Percentiles rank a stretch among this genome's conserved stretches.
These are phyloP conservation scores for Drosophila nigromelanica DNA, from an alignment of 1,140 invertebrate species.

Conservation along the genomic window DNA sequence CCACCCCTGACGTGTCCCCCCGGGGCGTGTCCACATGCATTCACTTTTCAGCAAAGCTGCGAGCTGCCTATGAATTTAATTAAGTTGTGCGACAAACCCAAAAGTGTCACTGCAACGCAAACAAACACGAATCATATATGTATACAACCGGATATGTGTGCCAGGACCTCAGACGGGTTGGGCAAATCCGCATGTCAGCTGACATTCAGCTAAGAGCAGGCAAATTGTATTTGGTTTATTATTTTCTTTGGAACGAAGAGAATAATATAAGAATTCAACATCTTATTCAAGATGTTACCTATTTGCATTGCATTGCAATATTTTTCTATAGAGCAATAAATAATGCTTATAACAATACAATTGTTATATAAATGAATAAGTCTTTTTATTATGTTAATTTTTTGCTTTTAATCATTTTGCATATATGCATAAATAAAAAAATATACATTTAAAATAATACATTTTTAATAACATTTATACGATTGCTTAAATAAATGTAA, in stretches of 20 bases:
- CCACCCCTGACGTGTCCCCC: conserved; percentile 3
- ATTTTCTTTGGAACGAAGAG: not conserved
- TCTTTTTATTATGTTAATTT: no score
- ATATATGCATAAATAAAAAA: no score
- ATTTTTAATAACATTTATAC: no score
- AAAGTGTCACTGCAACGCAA: conserved; percentile 28
- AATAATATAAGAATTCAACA: no score
- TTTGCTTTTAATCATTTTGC: no score
- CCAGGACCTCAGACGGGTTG: not conserved
- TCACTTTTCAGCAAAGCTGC: conserved; percentile 19
- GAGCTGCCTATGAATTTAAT: conserved; percentile 66
- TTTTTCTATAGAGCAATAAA: no score
- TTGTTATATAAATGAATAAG: no score
- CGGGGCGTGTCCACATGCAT: conserved; percentile 45
- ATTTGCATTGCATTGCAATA: no score
- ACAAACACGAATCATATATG: conserved; percentile 30
- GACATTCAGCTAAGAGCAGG: not conserved
- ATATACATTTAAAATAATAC: no score
- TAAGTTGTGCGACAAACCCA: conserved; percentile 62
- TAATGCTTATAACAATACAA: no score
- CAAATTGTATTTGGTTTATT: not conserved
- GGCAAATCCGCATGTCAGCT: not conserved
- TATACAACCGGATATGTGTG: not conserved
- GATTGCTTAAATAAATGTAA: no score
- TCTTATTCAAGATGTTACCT: no score